Evolutionary conservation across 2,888 invertebrate species (phyloP).

Genomic region (Listrodromus nycthemerus): DNA sequence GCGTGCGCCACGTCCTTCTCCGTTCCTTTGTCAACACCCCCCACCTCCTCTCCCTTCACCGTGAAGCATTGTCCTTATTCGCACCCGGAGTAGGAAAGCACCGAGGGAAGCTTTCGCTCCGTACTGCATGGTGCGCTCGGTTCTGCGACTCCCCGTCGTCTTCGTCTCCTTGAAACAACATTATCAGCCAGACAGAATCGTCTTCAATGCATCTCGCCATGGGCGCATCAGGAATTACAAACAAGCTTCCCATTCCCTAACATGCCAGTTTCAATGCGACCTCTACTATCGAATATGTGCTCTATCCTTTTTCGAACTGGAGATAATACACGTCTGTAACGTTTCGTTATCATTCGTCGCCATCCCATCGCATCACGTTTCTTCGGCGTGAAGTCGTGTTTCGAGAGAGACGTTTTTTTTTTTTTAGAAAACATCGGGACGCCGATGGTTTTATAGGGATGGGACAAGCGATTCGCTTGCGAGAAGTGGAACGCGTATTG

Average conservation of each 20-base stretch:
- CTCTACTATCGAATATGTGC: constrained; percentile 8
- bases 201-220: constrained; percentile 31
- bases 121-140: constrained; percentile 43
- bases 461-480: too few relatives aligned
- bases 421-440: neutral
- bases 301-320: neutral
- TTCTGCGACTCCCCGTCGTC: constrained; percentile 35
- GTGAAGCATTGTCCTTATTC: constrained; percentile 53
- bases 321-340: neutral
- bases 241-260: constrained; percentile 24
- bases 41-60: too few relatives aligned
- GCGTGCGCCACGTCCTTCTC: constrained; percentile 46
- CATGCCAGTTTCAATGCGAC: constrained; percentile 18
- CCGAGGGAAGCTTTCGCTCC: constrained; percentile 42
- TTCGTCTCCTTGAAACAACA: constrained; percentile 57
- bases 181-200: constrained; percentile 64
- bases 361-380: neutral
- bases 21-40: constrained; percentile 66
- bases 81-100: constrained; percentile 35
- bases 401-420: neutral
- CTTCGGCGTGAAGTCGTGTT: neutral
- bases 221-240: constrained; percentile 44
- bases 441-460: neutral
- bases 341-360: constrained; percentile 1
- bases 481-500: too few relatives aligned